Percentiles rank a stretch among this genome's conserved stretches.
Evolutionary conservation across 2,888 invertebrate genomes (phyloP).

Genomic region (Tenthredo distinguenda): DNA sequence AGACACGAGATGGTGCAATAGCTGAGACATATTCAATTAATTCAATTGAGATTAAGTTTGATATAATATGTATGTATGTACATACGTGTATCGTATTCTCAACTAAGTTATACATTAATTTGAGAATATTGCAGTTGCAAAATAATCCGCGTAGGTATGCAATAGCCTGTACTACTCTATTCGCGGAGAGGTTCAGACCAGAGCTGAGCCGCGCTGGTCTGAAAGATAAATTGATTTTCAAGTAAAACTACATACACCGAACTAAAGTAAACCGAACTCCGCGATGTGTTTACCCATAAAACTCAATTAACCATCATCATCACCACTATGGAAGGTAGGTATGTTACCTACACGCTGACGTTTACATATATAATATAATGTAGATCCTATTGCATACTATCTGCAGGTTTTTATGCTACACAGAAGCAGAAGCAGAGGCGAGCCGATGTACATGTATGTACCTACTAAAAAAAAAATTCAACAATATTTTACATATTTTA

Average conservation of each 20-base stretch:
- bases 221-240: not conserved
- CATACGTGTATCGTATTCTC: too few species aligned
- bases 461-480: not conserved
- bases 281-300: not conserved
- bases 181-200: not conserved
- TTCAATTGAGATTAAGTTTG: not conserved
- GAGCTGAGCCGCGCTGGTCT: not conserved
- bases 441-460: too few species aligned
- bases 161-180: not conserved
- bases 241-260: not conserved
- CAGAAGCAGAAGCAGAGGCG: too few species aligned
- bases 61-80: too few species aligned
- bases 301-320: not conserved
- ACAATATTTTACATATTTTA: slow-evolving; percentile 27
- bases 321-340: not conserved
- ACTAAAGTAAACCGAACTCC: not conserved
- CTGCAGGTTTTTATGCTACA: not conserved
- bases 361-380: too few species aligned
- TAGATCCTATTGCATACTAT: not conserved
- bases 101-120: too few species aligned
- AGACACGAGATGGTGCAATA: not conserved
- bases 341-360: not conserved
- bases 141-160: too few species aligned
- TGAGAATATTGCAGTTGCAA: too few species aligned
- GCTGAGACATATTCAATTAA: not conserved